Conservation (phyloP, 2,113 vertebrate species). For the Antidorcas marsupialis region DNA sequence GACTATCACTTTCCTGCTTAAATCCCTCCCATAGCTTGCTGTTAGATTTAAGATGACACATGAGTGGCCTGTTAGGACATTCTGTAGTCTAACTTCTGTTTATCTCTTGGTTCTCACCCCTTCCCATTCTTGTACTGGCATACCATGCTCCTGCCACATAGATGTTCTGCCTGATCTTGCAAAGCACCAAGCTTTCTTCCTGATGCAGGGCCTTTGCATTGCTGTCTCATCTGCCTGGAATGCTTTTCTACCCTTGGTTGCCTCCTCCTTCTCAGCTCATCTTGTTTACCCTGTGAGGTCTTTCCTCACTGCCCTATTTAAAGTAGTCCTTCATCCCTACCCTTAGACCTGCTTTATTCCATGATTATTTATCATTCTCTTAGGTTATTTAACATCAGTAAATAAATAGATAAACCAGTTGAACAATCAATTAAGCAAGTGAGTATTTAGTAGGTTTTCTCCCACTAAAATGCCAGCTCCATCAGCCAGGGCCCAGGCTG, state of each 20-base stretch:
- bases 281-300: neutral
- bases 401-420: neutral
- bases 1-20: neutral
- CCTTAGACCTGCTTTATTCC: neutral
- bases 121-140: neutral
- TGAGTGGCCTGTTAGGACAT: neutral
- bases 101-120: neutral
- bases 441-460: neutral
- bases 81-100: neutral
- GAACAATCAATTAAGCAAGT: neutral
- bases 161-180: neutral
- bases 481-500: neutral
- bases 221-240: neutral
- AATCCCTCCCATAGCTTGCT: neutral
- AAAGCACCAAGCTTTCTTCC: neutral
- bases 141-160: neutral
- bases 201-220: neutral
- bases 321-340: neutral
- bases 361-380: neutral
- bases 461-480: neutral
- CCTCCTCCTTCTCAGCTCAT: neutral
- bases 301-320: neutral
- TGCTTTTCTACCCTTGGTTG: neutral
- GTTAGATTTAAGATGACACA: neutral
- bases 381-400: neutral